Percentiles rank a stretch among this genome's conserved stretches.
These are phyloP conservation scores for Ambastaia sidthimunki DNA, from an alignment of 2,797 vertebrate species.

Conservation along the genomic window DNA sequence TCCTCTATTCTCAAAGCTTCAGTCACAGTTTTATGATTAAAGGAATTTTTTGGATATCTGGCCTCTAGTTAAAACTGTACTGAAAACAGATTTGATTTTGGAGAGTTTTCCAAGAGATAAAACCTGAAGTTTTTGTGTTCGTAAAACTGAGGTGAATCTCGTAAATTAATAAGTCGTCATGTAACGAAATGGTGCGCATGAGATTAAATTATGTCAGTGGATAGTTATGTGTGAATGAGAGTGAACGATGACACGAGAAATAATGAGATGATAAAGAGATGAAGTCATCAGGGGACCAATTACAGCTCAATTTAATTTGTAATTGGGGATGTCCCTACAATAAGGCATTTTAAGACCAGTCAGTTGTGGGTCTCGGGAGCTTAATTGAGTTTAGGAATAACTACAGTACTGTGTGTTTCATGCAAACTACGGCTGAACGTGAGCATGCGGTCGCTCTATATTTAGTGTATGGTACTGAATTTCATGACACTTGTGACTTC, in stretches of 20 bases:
- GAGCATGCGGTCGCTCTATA: neutral
- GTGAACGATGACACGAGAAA: conserved; percentile 66
- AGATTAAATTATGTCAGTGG: conserved; percentile 57
- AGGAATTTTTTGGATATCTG: neutral
- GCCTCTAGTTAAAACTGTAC: neutral
- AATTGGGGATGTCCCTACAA: conserved; percentile 61
- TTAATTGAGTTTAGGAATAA: conserved; percentile 60
- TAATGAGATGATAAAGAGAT: conserved; percentile 68
- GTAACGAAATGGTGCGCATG: conserved; percentile 45
- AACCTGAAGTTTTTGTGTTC: conserved; percentile 2
- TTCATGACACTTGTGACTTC: neutral
- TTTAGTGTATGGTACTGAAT: neutral
- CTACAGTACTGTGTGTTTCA: conserved; percentile 45
- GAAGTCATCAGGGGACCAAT: conserved; percentile 71
- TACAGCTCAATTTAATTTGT: conserved; percentile 65
- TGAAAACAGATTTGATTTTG: neutral
- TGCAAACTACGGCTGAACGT: conserved; percentile 45
- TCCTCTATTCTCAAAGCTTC: neutral
- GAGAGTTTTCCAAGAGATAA: neutral
- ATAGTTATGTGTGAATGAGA: conserved; percentile 58
- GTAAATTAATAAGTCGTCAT: conserved; percentile 60
- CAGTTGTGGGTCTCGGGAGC: conserved; percentile 54
- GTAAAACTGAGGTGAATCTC: conserved; percentile 61
- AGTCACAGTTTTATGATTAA: neutral
- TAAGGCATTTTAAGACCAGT: conserved; percentile 60